Evolutionary conservation across 2,888 invertebrate species (phyloP).

Genomic region (Gastrophysa polygoni): DNA sequence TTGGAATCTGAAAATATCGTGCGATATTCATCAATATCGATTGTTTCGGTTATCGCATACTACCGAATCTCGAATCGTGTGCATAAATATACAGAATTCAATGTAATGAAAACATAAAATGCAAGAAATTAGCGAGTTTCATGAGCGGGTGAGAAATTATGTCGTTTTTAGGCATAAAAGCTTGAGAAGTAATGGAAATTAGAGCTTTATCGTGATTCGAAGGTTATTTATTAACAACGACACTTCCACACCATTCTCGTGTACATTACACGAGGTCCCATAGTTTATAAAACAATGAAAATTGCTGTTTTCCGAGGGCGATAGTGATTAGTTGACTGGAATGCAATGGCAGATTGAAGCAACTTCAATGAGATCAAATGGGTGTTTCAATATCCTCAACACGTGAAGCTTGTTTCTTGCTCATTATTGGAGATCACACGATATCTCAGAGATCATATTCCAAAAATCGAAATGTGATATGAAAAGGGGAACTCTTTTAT

Average conservation of each 20-base stretch:
- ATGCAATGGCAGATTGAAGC: no score
- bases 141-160: slow-evolving; percentile 11
- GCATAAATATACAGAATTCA: background rate
- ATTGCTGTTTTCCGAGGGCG: slow-evolving; percentile 4
- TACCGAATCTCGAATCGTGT: background rate
- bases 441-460: no score
- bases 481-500: no score
- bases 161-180: slow-evolving; percentile 16
- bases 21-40: no score
- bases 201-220: slow-evolving; percentile 23
- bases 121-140: slow-evolving; percentile 5
- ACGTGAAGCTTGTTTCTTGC: no score
- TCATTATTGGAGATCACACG: no score
- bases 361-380: no score
- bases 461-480: no score
- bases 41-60: no score
- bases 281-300: slow-evolving; percentile 28
- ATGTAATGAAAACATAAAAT: background rate
- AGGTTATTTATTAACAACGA: slow-evolving; percentile 23
- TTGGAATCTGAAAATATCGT: no score
- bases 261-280: slow-evolving; percentile 21
- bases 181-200: slow-evolving; percentile 22
- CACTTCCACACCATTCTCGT: slow-evolving; percentile 25
- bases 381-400: no score
- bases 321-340: slow-evolving; percentile 3